Evolutionary conservation across 1,140 invertebrate species (phyloP).

Genomic region (Agrilus planipennis): DNA sequence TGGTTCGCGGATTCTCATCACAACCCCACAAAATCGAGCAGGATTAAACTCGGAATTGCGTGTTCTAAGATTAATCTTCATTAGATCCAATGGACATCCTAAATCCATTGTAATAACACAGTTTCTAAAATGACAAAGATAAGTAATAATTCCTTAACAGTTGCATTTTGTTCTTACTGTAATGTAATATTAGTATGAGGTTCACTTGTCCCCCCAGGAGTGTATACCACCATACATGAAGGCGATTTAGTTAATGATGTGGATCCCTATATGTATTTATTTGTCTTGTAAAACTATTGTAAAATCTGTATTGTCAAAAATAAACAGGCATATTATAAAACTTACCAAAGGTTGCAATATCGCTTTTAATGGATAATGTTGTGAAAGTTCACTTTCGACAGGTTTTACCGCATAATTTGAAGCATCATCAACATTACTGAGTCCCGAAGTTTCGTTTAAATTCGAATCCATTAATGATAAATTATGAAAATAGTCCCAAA

Average conservation of each 20-base stretch:
- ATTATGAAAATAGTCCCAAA: too few relatives aligned
- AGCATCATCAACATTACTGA: too few relatives aligned
- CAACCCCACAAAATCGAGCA: slow-evolving; percentile 92
- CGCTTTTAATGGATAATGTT: too few relatives aligned
- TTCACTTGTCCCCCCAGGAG: slow-evolving; percentile 24
- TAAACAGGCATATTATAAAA: too few relatives aligned
- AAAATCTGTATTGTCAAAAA: too few relatives aligned
- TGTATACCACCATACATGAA: slow-evolving; percentile 22
- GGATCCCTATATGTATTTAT: too few relatives aligned
- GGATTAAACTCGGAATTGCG: slow-evolving; percentile 99
- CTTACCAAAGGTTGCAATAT: too few relatives aligned
- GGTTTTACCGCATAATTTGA: too few relatives aligned
- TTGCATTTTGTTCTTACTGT: slow-evolving; percentile 22
- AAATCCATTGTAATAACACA: slow-evolving; percentile 93
- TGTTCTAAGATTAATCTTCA: slow-evolving; percentile 89
- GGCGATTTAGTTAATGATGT: slow-evolving; percentile 6
- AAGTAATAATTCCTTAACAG: background rate
- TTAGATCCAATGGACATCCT: slow-evolving; percentile 73
- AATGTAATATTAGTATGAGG: slow-evolving; percentile 28
- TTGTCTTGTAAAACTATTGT: too few relatives aligned
- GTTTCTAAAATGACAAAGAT: slow-evolving; percentile 49
- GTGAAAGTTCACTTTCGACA: too few relatives aligned
- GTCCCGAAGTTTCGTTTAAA: too few relatives aligned
- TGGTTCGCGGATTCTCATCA: slow-evolving; percentile 96
- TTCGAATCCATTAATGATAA: too few relatives aligned